Conservation (phyloP, 1,140 invertebrate species). For the Achatina immaculata region DNA sequence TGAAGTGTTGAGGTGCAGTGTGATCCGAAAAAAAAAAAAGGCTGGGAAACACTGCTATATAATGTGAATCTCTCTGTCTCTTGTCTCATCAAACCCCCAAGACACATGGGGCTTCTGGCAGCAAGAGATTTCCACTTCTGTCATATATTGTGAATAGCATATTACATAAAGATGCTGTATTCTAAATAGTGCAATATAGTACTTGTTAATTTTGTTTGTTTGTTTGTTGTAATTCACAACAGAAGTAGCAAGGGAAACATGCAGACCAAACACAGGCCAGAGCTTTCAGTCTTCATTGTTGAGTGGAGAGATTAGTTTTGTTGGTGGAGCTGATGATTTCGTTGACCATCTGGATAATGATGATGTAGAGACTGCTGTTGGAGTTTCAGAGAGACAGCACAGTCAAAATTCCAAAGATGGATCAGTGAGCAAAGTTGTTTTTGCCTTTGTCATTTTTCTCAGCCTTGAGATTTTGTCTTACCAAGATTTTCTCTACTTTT, state of each 20-base stretch:
- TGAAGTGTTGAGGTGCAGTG: too few relatives aligned
- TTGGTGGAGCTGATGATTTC: constrained; percentile 49
- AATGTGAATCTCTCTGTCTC: too few relatives aligned
- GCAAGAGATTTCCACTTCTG: too few relatives aligned
- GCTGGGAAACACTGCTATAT: too few relatives aligned
- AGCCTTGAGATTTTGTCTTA: constrained; percentile 8
- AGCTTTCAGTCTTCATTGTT: constrained; percentile 52
- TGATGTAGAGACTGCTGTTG: constrained; percentile 52
- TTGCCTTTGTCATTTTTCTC: not conserved
- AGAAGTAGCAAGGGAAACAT: not conserved
- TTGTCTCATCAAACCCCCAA: too few relatives aligned
- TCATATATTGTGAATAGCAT: too few relatives aligned
- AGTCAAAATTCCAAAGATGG: constrained; percentile 26
- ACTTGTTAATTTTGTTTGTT: too few relatives aligned
- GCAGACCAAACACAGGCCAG: constrained; percentile 39
- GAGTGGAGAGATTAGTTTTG: constrained; percentile 51
- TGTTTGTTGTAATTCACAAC: too few relatives aligned
- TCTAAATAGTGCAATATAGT: too few relatives aligned
- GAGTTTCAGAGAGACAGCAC: constrained; percentile 13
- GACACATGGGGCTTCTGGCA: too few relatives aligned
- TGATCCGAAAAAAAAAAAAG: too few relatives aligned
- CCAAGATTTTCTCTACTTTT: not conserved
- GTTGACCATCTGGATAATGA: constrained; percentile 47
- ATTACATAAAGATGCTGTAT: too few relatives aligned
- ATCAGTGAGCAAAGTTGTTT: constrained; percentile 23